Percentiles rank a stretch among this genome's conserved stretches.
phyloP scores from a whole-genome alignment of 2,888 invertebrate species.

The Endotricha flammealis region DNA sequence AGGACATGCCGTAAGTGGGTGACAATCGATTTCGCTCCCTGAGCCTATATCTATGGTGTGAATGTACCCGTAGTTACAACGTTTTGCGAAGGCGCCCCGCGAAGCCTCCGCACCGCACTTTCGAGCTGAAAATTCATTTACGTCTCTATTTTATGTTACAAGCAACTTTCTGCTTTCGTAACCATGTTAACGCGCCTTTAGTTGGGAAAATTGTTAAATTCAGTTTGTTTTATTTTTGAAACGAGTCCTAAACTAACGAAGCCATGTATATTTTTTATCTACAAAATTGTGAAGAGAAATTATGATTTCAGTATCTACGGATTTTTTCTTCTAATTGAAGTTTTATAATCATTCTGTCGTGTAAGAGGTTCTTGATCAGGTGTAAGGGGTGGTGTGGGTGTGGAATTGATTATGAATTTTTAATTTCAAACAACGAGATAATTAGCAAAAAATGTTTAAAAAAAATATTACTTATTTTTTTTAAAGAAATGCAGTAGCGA shows the following conservation, averaged over 20 bases:
- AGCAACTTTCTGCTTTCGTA: constrained; percentile 9
- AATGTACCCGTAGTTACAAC: constrained; percentile 8
- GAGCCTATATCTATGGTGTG: constrained; percentile 2
- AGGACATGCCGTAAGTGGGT: neutral
- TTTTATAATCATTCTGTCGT: neutral
- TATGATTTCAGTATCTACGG: too few species aligned
- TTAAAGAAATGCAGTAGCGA: constrained; percentile 27
- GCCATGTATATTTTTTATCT: too few species aligned
- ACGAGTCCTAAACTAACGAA: too few species aligned
- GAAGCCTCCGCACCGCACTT: constrained; percentile 4
- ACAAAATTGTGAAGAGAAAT: too few species aligned
- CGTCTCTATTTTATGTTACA: constrained; percentile 10
- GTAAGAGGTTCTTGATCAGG: neutral
- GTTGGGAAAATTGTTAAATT: constrained; percentile 10
- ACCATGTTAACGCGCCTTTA: constrained; percentile 6
- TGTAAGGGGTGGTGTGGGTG: constrained; percentile 3
- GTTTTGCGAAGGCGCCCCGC: constrained; percentile 6
- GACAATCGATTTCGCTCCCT: constrained; percentile 7
- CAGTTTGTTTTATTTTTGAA: constrained; percentile 6
- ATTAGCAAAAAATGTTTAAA: constrained; percentile 4
- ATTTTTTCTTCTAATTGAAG: too few species aligned
- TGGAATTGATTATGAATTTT: neutral
- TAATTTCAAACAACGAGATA: constrained; percentile 5
- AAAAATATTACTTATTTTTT: constrained; percentile 18
- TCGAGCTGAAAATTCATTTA: constrained; percentile 9